A percentile compares a stretch with the other conserved stretches of the same genome.
phyloP scores from a whole-genome alignment of 2,113 vertebrate genomes.

The Prietella phreatophila region DNA sequence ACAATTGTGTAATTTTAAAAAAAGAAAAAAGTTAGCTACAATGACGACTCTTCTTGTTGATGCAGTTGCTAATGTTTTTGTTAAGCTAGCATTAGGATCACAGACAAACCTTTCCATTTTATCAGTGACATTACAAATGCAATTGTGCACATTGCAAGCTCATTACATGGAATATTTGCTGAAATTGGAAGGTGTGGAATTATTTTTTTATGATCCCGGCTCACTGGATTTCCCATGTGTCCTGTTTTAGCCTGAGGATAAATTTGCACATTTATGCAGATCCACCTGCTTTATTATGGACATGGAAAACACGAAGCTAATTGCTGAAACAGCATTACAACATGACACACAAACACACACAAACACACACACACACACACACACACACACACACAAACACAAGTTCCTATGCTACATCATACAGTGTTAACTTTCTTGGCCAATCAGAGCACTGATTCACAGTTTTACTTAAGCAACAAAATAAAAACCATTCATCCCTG shows the following conservation, averaged over 20 bases:
- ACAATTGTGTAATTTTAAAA: not conserved
- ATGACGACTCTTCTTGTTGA: no score
- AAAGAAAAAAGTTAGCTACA: not conserved
- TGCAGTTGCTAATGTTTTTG: no score
- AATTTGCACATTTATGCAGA: conserved; percentile 59
- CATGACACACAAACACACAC: not conserved
- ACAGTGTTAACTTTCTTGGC: not conserved
- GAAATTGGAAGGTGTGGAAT: conserved; percentile 17
- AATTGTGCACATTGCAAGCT: no score
- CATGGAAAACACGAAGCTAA: not conserved
- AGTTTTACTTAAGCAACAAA: not conserved
- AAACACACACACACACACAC: conserved; percentile 9
- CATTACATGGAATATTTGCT: conserved; percentile 9
- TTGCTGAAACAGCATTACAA: not conserved
- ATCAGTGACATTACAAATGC: not conserved
- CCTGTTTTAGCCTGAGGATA: conserved; percentile 5
- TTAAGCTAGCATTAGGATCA: not conserved
- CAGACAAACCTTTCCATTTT: not conserved
- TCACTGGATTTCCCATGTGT: conserved; percentile 17
- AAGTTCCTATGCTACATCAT: no score
- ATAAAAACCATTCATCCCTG: not conserved
- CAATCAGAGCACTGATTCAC: not conserved
- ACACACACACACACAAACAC: conserved; percentile 8
- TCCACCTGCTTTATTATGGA: conserved; percentile 26
- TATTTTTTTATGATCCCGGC: conserved; percentile 13